Evolutionary conservation across 2,888 invertebrate species (phyloP).

Genomic region (Timandra comae): DNA sequence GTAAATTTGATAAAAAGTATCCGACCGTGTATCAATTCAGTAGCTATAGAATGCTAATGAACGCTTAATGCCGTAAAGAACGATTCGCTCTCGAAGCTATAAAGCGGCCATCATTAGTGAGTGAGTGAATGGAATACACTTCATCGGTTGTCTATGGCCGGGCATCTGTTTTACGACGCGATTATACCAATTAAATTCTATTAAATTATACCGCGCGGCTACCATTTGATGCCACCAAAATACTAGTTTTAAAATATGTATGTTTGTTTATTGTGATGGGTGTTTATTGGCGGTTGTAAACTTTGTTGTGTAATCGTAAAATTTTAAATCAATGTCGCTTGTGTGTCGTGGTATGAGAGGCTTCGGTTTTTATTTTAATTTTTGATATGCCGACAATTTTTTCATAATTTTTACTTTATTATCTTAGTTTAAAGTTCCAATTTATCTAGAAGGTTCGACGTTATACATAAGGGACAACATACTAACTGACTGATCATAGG

Average conservation of each 20-base stretch:
- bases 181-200: slow-evolving; percentile 75
- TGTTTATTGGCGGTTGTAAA: slow-evolving; percentile 51
- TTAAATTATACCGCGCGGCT: slow-evolving; percentile 65
- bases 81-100: slow-evolving; percentile 45
- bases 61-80: slow-evolving; percentile 62
- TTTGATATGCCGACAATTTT: no score
- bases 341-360: no score
- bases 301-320: slow-evolving; percentile 42
- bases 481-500: no score
- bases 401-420: no score
- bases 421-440: no score
- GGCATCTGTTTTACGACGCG: slow-evolving; percentile 64
- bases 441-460: no score
- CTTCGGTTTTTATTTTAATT: no score
- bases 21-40: slow-evolving; percentile 72
- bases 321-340: slow-evolving; percentile 23
- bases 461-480: no score
- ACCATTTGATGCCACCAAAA: slow-evolving; percentile 66
- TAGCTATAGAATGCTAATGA: slow-evolving; percentile 70
- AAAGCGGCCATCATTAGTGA: slow-evolving; percentile 57
- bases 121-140: slow-evolving; percentile 59
- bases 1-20: slow-evolving; percentile 59
- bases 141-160: slow-evolving; percentile 54
- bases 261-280: slow-evolving; percentile 74
- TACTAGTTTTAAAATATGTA: slow-evolving; percentile 41